phyloP scores from a whole-genome alignment of 2,888 invertebrate genomes.

The Lydus trimaculatus region DNA sequence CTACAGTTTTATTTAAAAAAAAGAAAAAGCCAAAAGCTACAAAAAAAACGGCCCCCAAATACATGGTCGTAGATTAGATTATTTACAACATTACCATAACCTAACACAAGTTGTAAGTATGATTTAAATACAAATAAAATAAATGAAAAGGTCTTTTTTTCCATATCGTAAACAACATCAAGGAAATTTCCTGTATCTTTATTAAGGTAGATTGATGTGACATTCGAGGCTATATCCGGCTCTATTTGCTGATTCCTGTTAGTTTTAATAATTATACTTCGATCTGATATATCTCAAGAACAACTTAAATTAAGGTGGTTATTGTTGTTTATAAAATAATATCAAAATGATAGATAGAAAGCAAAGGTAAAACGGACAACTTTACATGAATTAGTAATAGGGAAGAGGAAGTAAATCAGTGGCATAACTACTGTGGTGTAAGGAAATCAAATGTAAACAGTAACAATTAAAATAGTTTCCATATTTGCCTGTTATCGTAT shows the following conservation, averaged over 20 bases:
- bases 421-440: too few relatives aligned
- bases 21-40: neutral
- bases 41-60: conserved; percentile 22
- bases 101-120: conserved; percentile 19
- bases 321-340: too few relatives aligned
- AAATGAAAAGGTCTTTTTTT: conserved; percentile 9
- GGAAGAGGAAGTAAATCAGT: too few relatives aligned
- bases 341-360: too few relatives aligned
- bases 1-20: neutral
- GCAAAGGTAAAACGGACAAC: too few relatives aligned
- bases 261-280: neutral
- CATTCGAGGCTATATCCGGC: conserved; percentile 29
- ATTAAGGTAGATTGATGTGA: conserved; percentile 16
- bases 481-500: too few relatives aligned
- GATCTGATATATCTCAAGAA: neutral
- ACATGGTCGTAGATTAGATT: conserved; percentile 24
- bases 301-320: neutral
- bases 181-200: conserved; percentile 28
- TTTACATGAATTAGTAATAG: too few relatives aligned
- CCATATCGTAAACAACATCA: conserved; percentile 26
- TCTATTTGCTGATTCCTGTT: neutral
- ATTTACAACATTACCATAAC: conserved; percentile 27
- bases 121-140: conserved; percentile 11
- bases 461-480: too few relatives aligned
- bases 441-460: too few relatives aligned